Evolutionary conservation across 2,797 vertebrate genomes (phyloP).

Genomic region (Halcyon smyrnensis): DNA sequence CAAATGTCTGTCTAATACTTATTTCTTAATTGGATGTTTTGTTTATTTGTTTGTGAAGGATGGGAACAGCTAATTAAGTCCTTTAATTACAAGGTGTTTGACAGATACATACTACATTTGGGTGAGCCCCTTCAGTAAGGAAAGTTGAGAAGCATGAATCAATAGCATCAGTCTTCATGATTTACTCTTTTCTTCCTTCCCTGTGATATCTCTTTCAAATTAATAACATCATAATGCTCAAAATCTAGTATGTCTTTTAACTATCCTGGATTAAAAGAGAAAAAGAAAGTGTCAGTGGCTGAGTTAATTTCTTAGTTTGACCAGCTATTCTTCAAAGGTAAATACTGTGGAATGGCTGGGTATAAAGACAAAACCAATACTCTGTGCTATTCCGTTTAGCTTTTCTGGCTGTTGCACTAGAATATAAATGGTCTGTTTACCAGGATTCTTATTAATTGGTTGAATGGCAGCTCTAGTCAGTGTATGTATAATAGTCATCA

Average conservation of each 20-base stretch:
- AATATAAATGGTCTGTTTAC: neutral
- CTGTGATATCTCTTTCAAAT: neutral
- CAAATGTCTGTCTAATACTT: neutral
- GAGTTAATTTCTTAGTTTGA: neutral
- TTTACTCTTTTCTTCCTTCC: neutral
- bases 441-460: neutral
- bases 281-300: neutral
- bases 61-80: neutral
- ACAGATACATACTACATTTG: neutral
- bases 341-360: neutral
- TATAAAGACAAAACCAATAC: neutral
- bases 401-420: neutral
- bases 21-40: neutral
- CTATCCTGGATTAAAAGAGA: slow-evolving; percentile 4
- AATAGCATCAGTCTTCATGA: neutral
- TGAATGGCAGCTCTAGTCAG: neutral
- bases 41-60: neutral
- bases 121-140: neutral
- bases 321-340: neutral
- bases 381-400: neutral
- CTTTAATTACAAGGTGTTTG: neutral
- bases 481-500: neutral
- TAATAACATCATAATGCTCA: neutral
- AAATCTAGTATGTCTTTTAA: neutral
- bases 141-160: neutral